Percentiles rank a stretch among this genome's conserved stretches.
Evolutionary conservation across 2,797 vertebrate species (phyloP).

Genomic region (Rhinophrynus dorsalis): DNA sequence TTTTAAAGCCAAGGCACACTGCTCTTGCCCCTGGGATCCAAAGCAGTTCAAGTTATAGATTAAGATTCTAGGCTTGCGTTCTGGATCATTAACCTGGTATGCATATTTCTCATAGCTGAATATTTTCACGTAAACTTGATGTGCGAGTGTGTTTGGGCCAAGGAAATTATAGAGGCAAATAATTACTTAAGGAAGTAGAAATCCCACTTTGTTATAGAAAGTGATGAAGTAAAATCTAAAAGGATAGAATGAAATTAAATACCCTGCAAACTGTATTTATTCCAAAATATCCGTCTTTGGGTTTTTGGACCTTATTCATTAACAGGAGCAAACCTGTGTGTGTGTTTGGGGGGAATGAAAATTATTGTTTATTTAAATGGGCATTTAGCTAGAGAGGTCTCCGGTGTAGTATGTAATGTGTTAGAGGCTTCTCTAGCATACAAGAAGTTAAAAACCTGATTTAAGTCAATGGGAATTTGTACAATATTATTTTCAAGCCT

Average conservation of each 20-base stretch:
- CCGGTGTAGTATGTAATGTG: too few relatives aligned
- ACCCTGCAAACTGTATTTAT: too few relatives aligned
- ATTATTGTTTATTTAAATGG: too few relatives aligned
- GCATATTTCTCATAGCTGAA: constrained; percentile 1
- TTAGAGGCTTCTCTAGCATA: too few relatives aligned
- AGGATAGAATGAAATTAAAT: background rate
- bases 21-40: constrained; percentile 4
- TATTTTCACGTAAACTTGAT: constrained; percentile 14
- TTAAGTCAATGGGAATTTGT: too few relatives aligned
- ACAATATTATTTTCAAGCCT: too few relatives aligned
- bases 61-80: constrained; percentile 32
- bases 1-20: constrained; percentile 44
- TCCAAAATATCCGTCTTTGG: too few relatives aligned
- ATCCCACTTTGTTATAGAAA: background rate
- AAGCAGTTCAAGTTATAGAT: constrained; percentile 43
- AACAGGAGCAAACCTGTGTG: too few relatives aligned
- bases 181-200: background rate
- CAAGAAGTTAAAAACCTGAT: too few relatives aligned
- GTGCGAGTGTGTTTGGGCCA: background rate
- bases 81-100: constrained; percentile 9
- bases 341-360: too few relatives aligned
- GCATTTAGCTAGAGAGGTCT: too few relatives aligned
- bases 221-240: background rate
- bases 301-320: too few relatives aligned
- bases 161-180: constrained; percentile 2